Evolutionary conservation across 2,113 vertebrate genomes (phyloP), one percentile per base, ranked within the genome.

Genomic region (Xenopus tropicalis): DNA sequence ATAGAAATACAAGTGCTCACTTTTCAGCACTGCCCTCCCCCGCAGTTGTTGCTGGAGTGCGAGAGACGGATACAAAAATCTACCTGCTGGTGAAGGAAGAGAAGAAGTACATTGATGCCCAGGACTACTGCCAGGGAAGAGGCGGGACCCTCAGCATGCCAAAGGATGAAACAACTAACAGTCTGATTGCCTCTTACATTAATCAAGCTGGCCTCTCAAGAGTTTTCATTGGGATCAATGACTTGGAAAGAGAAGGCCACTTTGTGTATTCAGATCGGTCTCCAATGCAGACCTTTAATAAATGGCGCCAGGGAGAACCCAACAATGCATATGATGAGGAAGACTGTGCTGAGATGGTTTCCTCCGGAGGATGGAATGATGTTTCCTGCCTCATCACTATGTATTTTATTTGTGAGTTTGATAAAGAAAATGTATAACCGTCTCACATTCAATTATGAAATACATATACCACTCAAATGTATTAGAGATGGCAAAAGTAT

Each of bases 31-130:
- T 94, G 91, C 95, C 94, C 93, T 93, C 94, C 94, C 92, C 95
- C 84, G 93, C 96, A 99, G 97, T 95, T 92, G 96, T 99, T 29
- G 95, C 96, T 74, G 97, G 97, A 80, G 92, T 98, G 85, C 97
- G 93, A 17, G 97, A 99, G 90, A 93, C 93, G 1, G 97, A 98
- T 71, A 93, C 84, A 82, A 98, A 97, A 86, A 88, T 98, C 23
- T 99, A 97, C 80, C 91, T 99, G 85, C 88, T 99, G 93, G 97
- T 99, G 84, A 98, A 98, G 85, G 97, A 99, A 83, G 96, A 95
- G 86, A 98, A 95, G 66, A 81, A 93, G 29, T 96, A 94, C 81
- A 74, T 83, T 4, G 97, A 99, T 0, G 97, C 97, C 0, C 93
- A 98, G 85, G 83, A 80, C 82, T 90, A 94, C 83, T 99, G 97